phyloP scores from a whole-genome alignment of 92 coral and sea anemone genomes.

The Parazoanthus swiftii region DNA sequence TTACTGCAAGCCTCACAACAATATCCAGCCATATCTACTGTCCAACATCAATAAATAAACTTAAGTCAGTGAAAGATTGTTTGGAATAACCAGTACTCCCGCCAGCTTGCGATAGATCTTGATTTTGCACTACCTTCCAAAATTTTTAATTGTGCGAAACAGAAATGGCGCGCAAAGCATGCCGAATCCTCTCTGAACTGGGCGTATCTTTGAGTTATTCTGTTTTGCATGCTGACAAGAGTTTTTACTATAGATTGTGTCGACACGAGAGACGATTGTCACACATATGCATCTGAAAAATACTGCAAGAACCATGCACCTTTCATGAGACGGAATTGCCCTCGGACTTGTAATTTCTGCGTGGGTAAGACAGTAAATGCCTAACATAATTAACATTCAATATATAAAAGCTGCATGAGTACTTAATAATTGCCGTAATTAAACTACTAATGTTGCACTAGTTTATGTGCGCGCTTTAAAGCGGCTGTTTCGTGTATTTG shows the following conservation, averaged over 20 bases:
- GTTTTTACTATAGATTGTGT: conserved; percentile 34
- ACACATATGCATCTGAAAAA: conserved; percentile 21
- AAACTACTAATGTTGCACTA: not conserved
- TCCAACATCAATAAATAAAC: too few relatives aligned
- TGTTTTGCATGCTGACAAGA: not conserved
- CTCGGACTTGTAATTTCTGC: conserved; percentile 39
- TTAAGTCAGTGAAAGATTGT: too few relatives aligned
- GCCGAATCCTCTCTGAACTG: too few relatives aligned
- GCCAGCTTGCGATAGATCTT: too few relatives aligned
- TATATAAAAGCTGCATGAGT: not conserved
- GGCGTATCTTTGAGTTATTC: not conserved
- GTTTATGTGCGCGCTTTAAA: not conserved
- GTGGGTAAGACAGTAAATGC: conserved; percentile 27
- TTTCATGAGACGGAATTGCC: conserved; percentile 35
- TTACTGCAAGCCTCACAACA: too few relatives aligned
- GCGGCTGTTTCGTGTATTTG: not conserved
- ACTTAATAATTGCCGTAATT: not conserved
- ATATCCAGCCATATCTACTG: too few relatives aligned
- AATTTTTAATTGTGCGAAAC: too few relatives aligned
- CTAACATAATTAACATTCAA: not conserved
- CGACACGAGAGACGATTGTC: conserved; percentile 39
- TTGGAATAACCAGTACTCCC: too few relatives aligned
- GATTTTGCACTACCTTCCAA: too few relatives aligned
- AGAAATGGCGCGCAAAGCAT: not conserved
- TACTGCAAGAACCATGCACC: conserved; percentile 37